Evolutionary conservation across 2,113 vertebrate genomes (phyloP), one percentile per base, ranked within the genome.

Genomic region (Embiotoca jacksoni): DNA sequence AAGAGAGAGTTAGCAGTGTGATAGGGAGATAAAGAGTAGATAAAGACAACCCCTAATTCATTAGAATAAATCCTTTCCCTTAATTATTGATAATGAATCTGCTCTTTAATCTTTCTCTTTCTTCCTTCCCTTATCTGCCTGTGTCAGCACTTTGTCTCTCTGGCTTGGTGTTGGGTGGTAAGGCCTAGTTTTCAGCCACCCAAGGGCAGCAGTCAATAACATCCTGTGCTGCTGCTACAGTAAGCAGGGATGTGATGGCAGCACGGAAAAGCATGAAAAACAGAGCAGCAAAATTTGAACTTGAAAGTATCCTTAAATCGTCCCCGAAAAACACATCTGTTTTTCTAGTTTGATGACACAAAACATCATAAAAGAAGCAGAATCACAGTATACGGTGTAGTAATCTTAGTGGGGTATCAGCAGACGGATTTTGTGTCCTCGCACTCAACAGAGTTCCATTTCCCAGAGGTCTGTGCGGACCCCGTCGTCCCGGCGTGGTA

Each of bases 31-130:
- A 88, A 87, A 93, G 80, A 78, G 72, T 56, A 89, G 86, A 93
- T 90, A 89, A 92, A 89, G 87, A 91, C 86, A 88, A 86, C 85
- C 86, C 76, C 81, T 89, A 87, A 92, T 90, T 92, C 90, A 92
- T 93, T 93, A 91, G 82, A 89, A 92, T 92, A 93, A 92, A 93
- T 92, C 88, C 86, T 90, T 91, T 85, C 82, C 87, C 91, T 94
- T 93, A 93, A 93, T 94, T 93, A 93, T 93, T 94, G 85, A 94
- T 93, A 92, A 93, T 92, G 84, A 92, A 92, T 93, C 90, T 88
- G 78, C 81, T 90, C 89, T 94, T 92, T 93, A 90, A 92, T 93
- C 91, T 91, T 85, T 79, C 86, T 76, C 83, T 89, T 89, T 91
- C 91, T 90, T 90, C 87, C 74, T 80, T 23, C 76, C 73, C 87